Base-by-base conservation (phyloP, 2,888 invertebrate genomes). In the Nesidiocoris tenuis region DNA sequence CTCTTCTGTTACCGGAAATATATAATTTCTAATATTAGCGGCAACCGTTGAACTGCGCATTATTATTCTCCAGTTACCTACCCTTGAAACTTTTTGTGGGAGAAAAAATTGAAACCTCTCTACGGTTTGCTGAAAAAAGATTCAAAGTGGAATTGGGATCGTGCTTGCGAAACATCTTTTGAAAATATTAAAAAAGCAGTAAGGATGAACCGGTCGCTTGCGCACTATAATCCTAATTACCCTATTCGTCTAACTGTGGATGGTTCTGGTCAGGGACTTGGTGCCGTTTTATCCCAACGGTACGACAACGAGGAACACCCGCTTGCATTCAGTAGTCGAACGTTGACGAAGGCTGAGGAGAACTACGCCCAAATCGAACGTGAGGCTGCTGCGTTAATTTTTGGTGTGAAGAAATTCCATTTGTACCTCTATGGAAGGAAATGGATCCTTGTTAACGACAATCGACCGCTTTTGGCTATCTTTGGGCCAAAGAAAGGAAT, bases 401-500 rank as follows among this genome's bases (percentile, higher is more conserved):
- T 56, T 67, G 67, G 67, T 12, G 17, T 56, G 1, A 19, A 7
- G 2, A 17, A 17, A 19, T 65, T 65, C 3, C 65, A 65, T 65
- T 39, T 12, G 12, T 65, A 65, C 18, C 18, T 65, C n/a, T 65
- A 17, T 39, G 65, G 25, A 17, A 24, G 65, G 5, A 25, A 65
- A 17, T 65, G 25, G 18, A 39, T 25, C 0, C 12, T 65, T 24
- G 39, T 65, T 1, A 65, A 65, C 12, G 39, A 65, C 18, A 39
- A 65, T 17, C 65, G 39, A 2, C 65, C 39, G 2, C 17, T 65
- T 17, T 12, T 65, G 9, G n/a, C 65, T 1, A 65, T 65, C 18
- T 67, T 67, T 54, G 67, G 67, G 1, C 67, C 67, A 2, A 67
- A 67, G 18, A 54, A 25, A 2, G 67, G 67, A 18, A 67, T 67